Evolutionary conservation across 2,888 invertebrate genomes (phyloP), one percentile per base, ranked within the genome.

Genomic region (Agonopterix arenella): DNA sequence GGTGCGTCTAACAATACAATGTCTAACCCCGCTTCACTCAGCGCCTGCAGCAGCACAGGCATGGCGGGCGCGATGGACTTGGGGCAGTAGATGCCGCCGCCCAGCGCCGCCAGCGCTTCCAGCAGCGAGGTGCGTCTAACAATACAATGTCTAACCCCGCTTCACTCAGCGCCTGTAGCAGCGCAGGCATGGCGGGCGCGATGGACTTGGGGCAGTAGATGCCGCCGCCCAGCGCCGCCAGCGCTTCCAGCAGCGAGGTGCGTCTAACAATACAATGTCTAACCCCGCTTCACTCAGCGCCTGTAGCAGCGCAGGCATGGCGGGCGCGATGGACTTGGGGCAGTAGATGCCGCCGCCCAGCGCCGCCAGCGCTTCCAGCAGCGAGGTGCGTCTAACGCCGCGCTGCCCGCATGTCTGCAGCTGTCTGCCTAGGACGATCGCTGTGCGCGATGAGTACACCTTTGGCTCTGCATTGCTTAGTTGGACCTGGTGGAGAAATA

Each of bases 321-420:
- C 73, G 2, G 74, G 75, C 36, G 67, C 64, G n/a, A 73, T 50
- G 11, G 73, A 67, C 5, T 59, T 61, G 8, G 71, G 67, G 47
- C 67, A 60, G 55, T 64, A 64, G n/a, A 73, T 59, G 11, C 69
- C 68, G 5, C 76, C 74, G 9, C 73, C 77, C 45, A 84, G 63
- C 16, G 84, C 84, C 0, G 72, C 80, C 48, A 84, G 66, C 38
- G 79, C 84, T 53, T 82, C 84, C 28, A 86, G 66, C 53, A 84
- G 64, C 13, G 84, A 74, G 0, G 63, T 59, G 18, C 64, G 59
- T 5, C 83, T 67, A 1, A 54, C 51, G 9, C 59, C 63, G 0
- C 54, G 41, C 1, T 48, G 46, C 55, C 60, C 58, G 11, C 68
- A 57, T 37, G 57, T 56, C 2, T 60, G 59, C 42, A 82, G 68